Evolutionary conservation across 2,113 vertebrate species (phyloP).

Genomic region (Arothron firmamentum): DNA sequence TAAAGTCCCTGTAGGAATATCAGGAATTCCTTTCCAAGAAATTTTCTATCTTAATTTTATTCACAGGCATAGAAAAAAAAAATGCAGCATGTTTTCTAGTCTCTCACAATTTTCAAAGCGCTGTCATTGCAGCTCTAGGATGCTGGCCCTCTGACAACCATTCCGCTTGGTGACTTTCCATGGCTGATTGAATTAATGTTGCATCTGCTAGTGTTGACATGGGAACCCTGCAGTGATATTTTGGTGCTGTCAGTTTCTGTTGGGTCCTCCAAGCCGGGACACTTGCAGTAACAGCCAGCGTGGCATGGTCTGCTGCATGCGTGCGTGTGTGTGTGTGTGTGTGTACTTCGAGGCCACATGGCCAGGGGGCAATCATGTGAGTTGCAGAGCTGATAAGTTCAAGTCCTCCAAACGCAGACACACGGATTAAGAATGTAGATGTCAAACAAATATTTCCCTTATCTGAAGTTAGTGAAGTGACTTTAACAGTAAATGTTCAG

Average conservation of each 20-base stretch:
- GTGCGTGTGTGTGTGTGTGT: slow-evolving; percentile 23
- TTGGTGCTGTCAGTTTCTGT: slow-evolving; percentile 62
- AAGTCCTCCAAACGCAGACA: slow-evolving; percentile 31
- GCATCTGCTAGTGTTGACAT: slow-evolving; percentile 68
- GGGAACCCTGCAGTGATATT: slow-evolving; percentile 64
- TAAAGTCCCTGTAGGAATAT: background rate
- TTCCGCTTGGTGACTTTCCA: slow-evolving; percentile 50
- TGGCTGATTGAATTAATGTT: slow-evolving; percentile 66
- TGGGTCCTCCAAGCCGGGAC: slow-evolving; percentile 43
- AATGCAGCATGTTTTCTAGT: background rate
- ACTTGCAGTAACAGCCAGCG: slow-evolving; percentile 38
- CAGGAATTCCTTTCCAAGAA: background rate
- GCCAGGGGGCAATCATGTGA: slow-evolving; percentile 61
- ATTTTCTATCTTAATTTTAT: slow-evolving; percentile 1
- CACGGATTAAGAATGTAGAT: background rate
- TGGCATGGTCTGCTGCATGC: background rate
- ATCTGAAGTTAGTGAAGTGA: background rate
- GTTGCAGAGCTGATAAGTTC: slow-evolving; percentile 59
- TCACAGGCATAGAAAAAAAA: background rate
- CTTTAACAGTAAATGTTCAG: slow-evolving; percentile 35
- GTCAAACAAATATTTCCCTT: no score
- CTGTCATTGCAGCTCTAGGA: slow-evolving; percentile 16
- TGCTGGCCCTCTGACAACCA: slow-evolving; percentile 31
- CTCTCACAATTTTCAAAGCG: background rate
- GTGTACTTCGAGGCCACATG: slow-evolving; percentile 51